A percentile compares a stretch with the other conserved stretches of the same genome.
These are phyloP conservation scores for Epizoanthus rinbou DNA, from an alignment of 92 coral and sea anemone genomes.

Conservation along the genomic window DNA sequence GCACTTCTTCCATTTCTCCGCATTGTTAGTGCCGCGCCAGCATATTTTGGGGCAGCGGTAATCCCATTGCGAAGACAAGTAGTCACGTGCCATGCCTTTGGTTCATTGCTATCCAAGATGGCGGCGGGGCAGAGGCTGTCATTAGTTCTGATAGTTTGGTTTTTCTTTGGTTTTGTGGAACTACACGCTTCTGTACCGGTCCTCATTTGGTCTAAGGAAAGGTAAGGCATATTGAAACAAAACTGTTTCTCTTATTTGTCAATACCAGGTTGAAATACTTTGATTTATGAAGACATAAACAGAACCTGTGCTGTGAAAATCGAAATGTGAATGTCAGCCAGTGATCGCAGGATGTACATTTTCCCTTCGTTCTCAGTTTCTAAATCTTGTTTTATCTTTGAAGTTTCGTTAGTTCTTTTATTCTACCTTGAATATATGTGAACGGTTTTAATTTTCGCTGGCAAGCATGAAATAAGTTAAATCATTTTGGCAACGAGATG, in stretches of 20 bases:
- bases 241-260: background rate
- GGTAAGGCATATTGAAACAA: conserved; percentile 52
- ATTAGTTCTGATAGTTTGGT: conserved; percentile 44
- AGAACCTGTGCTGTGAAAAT: too few relatives aligned
- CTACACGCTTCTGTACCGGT: conserved; percentile 82
- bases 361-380: too few relatives aligned
- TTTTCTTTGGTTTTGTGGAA: conserved; percentile 48
- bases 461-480: too few relatives aligned
- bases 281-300: background rate
- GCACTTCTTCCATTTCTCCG: too few relatives aligned
- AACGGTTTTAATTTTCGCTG: too few relatives aligned
- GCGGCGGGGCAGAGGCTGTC: conserved; percentile 59
- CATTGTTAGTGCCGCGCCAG: too few relatives aligned
- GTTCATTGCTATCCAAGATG: conserved; percentile 66
- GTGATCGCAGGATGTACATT: too few relatives aligned
- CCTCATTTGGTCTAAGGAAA: conserved; percentile 93
- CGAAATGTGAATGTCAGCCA: too few relatives aligned
- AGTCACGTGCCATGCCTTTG: conserved; percentile 66
- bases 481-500: too few relatives aligned
- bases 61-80: conserved; percentile 1
- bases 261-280: background rate
- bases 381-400: too few relatives aligned
- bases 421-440: too few relatives aligned
- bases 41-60: conserved; percentile 9
- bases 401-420: too few relatives aligned